Evolutionary conservation across 2,888 invertebrate species (phyloP).

Genomic region (Platyscelio sp.): DNA sequence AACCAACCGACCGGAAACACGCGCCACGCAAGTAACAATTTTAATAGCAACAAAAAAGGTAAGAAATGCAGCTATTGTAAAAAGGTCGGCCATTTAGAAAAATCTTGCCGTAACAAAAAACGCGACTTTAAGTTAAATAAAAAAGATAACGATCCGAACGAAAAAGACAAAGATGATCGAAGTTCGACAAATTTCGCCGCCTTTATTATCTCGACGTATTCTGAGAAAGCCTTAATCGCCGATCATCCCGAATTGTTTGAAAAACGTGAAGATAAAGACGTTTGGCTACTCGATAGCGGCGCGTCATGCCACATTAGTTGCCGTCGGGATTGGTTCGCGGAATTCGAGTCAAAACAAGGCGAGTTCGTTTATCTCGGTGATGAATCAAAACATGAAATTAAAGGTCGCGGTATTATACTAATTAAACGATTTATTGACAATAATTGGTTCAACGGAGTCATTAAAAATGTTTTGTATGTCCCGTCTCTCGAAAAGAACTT

Average conservation of each 20-base stretch:
- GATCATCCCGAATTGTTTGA: slow-evolving; percentile 13
- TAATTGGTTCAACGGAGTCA: slow-evolving; percentile 19
- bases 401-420: slow-evolving; percentile 41
- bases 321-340: slow-evolving; percentile 22
- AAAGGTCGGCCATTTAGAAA: slow-evolving; percentile 29
- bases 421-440: slow-evolving; percentile 35
- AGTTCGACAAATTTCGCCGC: slow-evolving; percentile 17
- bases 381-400: slow-evolving; percentile 13
- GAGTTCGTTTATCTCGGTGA: slow-evolving; percentile 41
- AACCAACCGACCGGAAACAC: neutral
- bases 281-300: slow-evolving; percentile 33
- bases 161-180: neutral
- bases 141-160: neutral
- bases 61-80: slow-evolving; percentile 36
- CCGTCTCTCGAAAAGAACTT: slow-evolving; percentile 43
- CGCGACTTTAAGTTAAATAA: slow-evolving; percentile 2
- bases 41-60: slow-evolving; percentile 6
- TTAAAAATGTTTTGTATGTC: slow-evolving; percentile 39
- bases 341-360: slow-evolving; percentile 3
- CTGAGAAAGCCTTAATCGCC: slow-evolving; percentile 1
- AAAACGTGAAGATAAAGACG: slow-evolving; percentile 10
- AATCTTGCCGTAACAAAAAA: slow-evolving; percentile 25
- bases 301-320: slow-evolving; percentile 20
- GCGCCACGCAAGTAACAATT: neutral
- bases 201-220: slow-evolving; percentile 22